phyloP scores from a whole-genome alignment of 1,140 invertebrate species.

The Radopholus similis region DNA sequence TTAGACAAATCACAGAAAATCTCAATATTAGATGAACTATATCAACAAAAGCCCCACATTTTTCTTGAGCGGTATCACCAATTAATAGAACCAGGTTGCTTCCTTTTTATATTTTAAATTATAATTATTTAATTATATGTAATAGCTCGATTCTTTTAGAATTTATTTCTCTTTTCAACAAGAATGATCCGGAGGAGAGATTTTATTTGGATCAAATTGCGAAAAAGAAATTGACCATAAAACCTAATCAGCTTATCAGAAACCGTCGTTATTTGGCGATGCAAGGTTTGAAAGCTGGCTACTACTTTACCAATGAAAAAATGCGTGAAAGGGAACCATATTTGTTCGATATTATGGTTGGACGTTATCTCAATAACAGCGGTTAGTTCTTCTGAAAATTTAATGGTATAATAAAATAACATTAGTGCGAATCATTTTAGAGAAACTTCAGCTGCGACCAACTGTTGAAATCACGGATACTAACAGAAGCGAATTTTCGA shows the following conservation, averaged over 20 bases:
- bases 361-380: conserved; percentile 74
- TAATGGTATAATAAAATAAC: conserved; percentile 10
- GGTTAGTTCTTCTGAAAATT: conserved; percentile 64
- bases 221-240: conserved; percentile 64
- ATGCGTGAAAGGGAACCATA: conserved; percentile 86
- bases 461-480: conserved; percentile 42
- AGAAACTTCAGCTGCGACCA: conserved; percentile 48
- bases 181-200: background rate
- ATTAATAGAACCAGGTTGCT: conserved; percentile 16
- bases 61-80: conserved; percentile 47
- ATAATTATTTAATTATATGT: conserved; percentile 15
- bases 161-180: conserved; percentile 28
- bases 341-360: conserved; percentile 80
- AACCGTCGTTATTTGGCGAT: conserved; percentile 79
- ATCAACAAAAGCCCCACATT: conserved; percentile 34
- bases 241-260: conserved; percentile 48
- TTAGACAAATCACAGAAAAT: conserved; percentile 33
- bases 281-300: conserved; percentile 69
- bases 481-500: conserved; percentile 41
- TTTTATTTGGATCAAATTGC: conserved; percentile 62
- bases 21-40: conserved; percentile 36
- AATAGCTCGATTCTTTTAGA: conserved; percentile 5
- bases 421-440: conserved; percentile 25
- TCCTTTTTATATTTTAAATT: conserved; percentile 7
- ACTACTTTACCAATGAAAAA: conserved; percentile 82